phyloP scores from a whole-genome alignment of 2,113 vertebrate species.

The Loxodonta africana region DNA sequence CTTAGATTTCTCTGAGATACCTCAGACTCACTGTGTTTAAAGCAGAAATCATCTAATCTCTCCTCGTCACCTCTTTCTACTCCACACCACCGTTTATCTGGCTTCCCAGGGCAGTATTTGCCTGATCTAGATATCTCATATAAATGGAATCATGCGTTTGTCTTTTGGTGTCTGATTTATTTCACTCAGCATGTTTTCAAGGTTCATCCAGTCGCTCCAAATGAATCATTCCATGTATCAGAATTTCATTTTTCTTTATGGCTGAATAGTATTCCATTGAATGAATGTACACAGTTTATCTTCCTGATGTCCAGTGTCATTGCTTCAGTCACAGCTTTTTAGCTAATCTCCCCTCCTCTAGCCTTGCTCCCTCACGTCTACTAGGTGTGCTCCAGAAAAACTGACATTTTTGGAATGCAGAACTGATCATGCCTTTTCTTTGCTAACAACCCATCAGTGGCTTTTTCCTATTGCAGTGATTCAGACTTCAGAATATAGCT shows the following conservation, averaged over 20 bases:
- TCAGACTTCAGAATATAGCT: not conserved
- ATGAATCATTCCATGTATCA: not conserved
- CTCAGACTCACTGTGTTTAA: not conserved
- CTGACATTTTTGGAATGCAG: not conserved
- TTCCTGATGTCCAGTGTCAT: not conserved
- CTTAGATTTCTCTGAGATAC: not conserved
- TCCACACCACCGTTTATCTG: not conserved
- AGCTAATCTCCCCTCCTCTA: not conserved
- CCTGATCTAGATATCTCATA: not conserved
- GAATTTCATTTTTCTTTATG: not conserved
- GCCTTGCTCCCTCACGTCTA: not conserved
- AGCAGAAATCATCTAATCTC: not conserved
- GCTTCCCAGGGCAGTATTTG: not conserved
- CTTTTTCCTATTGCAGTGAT: not conserved
- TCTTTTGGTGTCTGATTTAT: not conserved
- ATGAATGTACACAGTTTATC: not conserved
- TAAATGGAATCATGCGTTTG: not conserved
- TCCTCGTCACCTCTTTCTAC: not conserved
- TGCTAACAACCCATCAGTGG: not conserved
- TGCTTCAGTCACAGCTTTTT: not conserved
- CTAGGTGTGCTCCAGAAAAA: not conserved
- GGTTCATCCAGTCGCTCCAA: not conserved
- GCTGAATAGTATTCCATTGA: not conserved
- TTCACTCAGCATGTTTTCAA: not conserved
- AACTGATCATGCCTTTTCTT: not conserved